These are phyloP conservation scores for Catharus ustulatus DNA, from an alignment of 2,797 vertebrate species.

Conservation along the genomic window DNA sequence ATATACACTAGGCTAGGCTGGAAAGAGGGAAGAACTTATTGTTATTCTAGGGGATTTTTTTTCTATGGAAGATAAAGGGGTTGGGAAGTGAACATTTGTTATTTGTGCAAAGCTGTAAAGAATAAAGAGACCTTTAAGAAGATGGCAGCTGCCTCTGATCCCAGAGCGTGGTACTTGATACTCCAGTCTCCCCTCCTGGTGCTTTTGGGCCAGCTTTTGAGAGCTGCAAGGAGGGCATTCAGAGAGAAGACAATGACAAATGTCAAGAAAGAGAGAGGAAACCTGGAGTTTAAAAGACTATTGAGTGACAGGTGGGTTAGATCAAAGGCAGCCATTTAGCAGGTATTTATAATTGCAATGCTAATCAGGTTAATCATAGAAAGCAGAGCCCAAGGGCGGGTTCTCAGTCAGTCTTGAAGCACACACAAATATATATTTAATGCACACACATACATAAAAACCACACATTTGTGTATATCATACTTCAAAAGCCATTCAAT, in stretches of 20 bases:
- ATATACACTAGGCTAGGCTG: slow-evolving; percentile 40
- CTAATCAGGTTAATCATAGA: slow-evolving; percentile 76
- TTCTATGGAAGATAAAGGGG: slow-evolving; percentile 60
- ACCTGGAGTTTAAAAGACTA: slow-evolving; percentile 76
- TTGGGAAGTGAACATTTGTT: slow-evolving; percentile 70
- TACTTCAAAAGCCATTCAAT: slow-evolving; percentile 7
- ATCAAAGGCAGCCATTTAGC: slow-evolving; percentile 80
- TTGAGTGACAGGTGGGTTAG: slow-evolving; percentile 76
- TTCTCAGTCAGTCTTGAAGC: neutral
- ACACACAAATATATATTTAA: neutral
- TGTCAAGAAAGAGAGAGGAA: slow-evolving; percentile 74
- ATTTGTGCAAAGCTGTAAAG: slow-evolving; percentile 65
- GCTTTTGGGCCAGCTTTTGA: slow-evolving; percentile 74
- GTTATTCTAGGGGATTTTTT: slow-evolving; percentile 43
- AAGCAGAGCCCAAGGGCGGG: slow-evolving; percentile 34
- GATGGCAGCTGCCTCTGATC: slow-evolving; percentile 74
- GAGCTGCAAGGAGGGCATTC: slow-evolving; percentile 75
- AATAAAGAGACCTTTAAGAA: slow-evolving; percentile 81
- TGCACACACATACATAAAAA: neutral
- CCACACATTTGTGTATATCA: neutral
- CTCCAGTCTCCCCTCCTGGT: slow-evolving; percentile 67
- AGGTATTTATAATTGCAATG: slow-evolving; percentile 78
- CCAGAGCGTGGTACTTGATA: slow-evolving; percentile 81
- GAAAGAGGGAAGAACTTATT: slow-evolving; percentile 62
- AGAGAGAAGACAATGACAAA: slow-evolving; percentile 78